Evolutionary conservation across 2,113 vertebrate genomes (phyloP), one percentile per base, ranked within the genome.

Genomic region (Triplophysa rosa): DNA sequence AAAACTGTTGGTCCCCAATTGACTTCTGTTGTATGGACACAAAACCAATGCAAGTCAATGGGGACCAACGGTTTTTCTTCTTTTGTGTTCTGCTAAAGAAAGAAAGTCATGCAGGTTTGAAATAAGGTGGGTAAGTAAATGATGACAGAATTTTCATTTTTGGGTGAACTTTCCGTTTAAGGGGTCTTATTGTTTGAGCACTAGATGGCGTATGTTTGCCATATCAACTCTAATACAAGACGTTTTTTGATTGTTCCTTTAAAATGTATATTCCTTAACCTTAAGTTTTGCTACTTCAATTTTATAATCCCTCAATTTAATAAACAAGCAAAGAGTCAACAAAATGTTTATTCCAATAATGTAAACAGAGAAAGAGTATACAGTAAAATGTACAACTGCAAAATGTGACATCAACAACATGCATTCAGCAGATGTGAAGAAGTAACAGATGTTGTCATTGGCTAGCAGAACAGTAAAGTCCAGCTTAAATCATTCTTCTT

Each of bases 351-450:
- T 74, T 71, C 26, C 58, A 47, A 9, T 47, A 40, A 47, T 74
- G 58, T 74, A 74, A 74, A 74, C 71, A 47, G 40, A 74, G 8
- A 21, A 42, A 72, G 13, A 49, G 13, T 78, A 64, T 67, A 74
- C 23, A 74, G 62, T 61, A 19, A 26, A 47, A 62, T 47, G 4
- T 29, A 74, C 58, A 74, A 19, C 63, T 63, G 8, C 40, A 61
- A 72, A 67, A 67, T 62, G 23, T 14, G 23, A 42, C n/a, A 17
- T 62, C 37, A 40, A 74, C 45, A 47, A 47, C 71, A 74, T 74
- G 71, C 58, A 74, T 74, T 62, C 13, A 72, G 29, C 69, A 59
- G 54, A n/a, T 58, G 54, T 21, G 19, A 58, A 9, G n/a, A 21
- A 72, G 52, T 74, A 59, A 74, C 21, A 74, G 33, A 74, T 62